A percentile compares a stretch with the other conserved stretches of the same genome.
Evolutionary conservation across 2,113 vertebrate species (phyloP).

Genomic region (Scatophagus argus): DNA sequence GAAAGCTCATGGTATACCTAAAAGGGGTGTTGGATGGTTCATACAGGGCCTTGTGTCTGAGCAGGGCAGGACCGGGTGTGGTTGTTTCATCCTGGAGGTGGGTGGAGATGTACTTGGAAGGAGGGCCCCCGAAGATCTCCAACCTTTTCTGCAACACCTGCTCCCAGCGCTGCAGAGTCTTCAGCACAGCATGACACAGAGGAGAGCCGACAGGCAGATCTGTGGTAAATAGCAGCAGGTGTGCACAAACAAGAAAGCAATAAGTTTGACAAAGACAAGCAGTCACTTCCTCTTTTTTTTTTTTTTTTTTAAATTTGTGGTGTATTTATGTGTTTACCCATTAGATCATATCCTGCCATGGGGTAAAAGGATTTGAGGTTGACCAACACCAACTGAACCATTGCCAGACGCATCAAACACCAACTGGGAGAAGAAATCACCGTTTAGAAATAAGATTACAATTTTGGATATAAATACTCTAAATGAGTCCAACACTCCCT

Average conservation of each 20-base stretch:
- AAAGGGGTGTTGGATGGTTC: conserved; percentile 97
- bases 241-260: conserved; percentile 20
- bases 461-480: conserved; percentile 7
- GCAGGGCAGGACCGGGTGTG: conserved; percentile 92
- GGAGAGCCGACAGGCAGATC: conserved; percentile 97
- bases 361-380: conserved; percentile 97
- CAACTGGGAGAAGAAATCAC: conserved; percentile 85
- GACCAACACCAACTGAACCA: conserved; percentile 95
- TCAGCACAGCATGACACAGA: conserved; percentile 92
- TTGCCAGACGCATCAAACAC: conserved; percentile 97
- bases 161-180: conserved; percentile 96
- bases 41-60: conserved; percentile 94
- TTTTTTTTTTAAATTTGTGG: too few relatives aligned
- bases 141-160: conserved; percentile 94
- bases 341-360: conserved; percentile 95
- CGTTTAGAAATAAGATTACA: conserved; percentile 16
- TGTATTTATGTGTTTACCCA: conserved; percentile 86
- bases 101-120: conserved; percentile 90
- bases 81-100: conserved; percentile 86
- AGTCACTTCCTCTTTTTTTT: too few relatives aligned
- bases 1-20: conserved; percentile 78
- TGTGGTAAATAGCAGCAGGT: conserved; percentile 65
- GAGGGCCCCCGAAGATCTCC: conserved; percentile 93
- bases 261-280: conserved; percentile 30
- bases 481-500: not conserved